phyloP scores from a whole-genome alignment of 1,140 invertebrate genomes.

The Bemisia tabaci region DNA sequence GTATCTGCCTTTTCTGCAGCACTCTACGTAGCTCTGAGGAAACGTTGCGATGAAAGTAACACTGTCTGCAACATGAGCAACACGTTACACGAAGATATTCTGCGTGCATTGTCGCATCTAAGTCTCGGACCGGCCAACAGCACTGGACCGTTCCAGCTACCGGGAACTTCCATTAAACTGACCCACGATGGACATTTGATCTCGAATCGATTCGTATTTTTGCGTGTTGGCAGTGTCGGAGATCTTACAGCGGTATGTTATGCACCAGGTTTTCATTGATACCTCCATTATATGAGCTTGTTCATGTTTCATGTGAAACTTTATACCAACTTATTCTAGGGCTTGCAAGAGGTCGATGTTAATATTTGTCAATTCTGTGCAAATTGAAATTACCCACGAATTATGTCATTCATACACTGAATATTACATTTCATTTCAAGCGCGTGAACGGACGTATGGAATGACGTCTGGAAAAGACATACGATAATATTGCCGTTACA shows the following conservation, averaged over 20 bases:
- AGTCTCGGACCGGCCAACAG: background rate
- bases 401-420: too few relatives aligned
- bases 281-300: too few relatives aligned
- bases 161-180: background rate
- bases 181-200: background rate
- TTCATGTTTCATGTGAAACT: too few relatives aligned
- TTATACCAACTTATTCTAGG: too few relatives aligned
- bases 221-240: background rate
- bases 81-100: background rate
- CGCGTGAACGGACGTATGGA: too few relatives aligned
- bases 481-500: too few relatives aligned
- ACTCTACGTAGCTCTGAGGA: background rate
- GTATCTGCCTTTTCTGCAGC: background rate
- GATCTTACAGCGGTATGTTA: background rate
- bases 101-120: background rate
- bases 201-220: background rate
- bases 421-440: too few relatives aligned
- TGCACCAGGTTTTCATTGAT: too few relatives aligned
- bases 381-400: too few relatives aligned
- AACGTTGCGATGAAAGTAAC: background rate
- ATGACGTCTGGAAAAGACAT: too few relatives aligned
- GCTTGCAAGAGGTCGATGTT: too few relatives aligned
- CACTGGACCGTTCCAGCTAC: background rate
- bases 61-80: background rate
- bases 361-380: too few relatives aligned